A percentile compares a stretch with the other conserved stretches of the same genome.
These are phyloP conservation scores for Bungarus multicinctus DNA, from an alignment of 2,113 vertebrate species.

Conservation along the genomic window DNA sequence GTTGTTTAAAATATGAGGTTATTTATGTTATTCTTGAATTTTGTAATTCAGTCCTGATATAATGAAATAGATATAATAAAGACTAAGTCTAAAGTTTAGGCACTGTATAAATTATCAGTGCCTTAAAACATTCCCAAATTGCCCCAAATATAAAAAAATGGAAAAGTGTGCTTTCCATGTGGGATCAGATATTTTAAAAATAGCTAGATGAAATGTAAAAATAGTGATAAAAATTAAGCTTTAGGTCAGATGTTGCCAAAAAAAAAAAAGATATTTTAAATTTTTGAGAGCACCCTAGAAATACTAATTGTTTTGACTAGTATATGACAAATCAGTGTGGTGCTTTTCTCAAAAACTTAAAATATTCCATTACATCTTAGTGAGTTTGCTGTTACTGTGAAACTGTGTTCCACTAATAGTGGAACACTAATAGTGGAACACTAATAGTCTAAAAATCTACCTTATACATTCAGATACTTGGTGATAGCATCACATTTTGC, in stretches of 20 bases:
- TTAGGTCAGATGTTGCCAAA: neutral
- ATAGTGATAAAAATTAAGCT: constrained; percentile 13
- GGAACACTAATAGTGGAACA: too few species aligned
- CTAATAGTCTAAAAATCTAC: neutral
- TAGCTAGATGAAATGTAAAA: constrained; percentile 19
- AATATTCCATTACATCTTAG: neutral
- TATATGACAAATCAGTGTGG: neutral
- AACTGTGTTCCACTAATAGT: too few species aligned
- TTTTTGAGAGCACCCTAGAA: neutral
- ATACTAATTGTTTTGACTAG: neutral
- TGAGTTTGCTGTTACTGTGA: neutral
- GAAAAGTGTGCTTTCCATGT: neutral
- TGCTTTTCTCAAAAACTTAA: neutral
- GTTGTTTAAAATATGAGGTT: rapidly evolving
- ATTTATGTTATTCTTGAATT: neutral
- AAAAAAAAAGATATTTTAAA: neutral
- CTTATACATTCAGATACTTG: neutral
- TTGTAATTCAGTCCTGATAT: neutral
- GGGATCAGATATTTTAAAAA: neutral
- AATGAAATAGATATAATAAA: neutral
- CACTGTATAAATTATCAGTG: neutral
- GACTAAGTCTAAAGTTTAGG: neutral
- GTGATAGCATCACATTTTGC: neutral
- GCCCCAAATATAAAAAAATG: neutral
- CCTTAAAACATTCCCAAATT: neutral